These are phyloP conservation scores for Anniella stebbinsi DNA, from an alignment of 2,797 vertebrate species.

Conservation along the genomic window DNA sequence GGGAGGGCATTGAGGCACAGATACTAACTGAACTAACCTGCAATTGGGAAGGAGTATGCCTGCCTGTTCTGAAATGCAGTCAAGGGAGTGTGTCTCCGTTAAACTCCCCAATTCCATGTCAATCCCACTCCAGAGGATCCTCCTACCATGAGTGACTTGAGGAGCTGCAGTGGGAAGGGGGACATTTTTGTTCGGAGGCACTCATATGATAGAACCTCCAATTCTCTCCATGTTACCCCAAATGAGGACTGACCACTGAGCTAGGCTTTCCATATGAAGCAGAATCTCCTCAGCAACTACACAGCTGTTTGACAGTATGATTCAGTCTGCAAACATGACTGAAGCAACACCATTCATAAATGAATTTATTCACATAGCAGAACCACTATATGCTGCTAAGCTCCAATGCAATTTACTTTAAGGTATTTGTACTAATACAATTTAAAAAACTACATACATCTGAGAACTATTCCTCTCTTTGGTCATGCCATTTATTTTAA, in stretches of 20 bases:
- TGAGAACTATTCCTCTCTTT: not conserved
- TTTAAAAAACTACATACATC: not conserved
- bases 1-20: not conserved
- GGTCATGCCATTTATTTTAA: accelerated
- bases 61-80: not conserved
- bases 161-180: not conserved
- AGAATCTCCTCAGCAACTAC: not conserved
- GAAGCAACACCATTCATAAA: not conserved
- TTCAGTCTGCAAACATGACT: not conserved
- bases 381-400: not conserved
- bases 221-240: not conserved
- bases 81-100: not conserved
- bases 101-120: not conserved
- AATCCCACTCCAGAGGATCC: not conserved
- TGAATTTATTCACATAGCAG: not conserved
- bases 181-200: not conserved
- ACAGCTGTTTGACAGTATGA: not conserved
- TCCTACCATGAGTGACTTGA: not conserved
- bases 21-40: not conserved
- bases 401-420: not conserved
- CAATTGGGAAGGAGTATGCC: not conserved
- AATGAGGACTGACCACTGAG: not conserved
- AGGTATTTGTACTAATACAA: not conserved
- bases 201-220: not conserved
- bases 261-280: not conserved